phyloP scores from a whole-genome alignment of 2,888 invertebrate genomes.

The Pollenia griseotomentosa region DNA sequence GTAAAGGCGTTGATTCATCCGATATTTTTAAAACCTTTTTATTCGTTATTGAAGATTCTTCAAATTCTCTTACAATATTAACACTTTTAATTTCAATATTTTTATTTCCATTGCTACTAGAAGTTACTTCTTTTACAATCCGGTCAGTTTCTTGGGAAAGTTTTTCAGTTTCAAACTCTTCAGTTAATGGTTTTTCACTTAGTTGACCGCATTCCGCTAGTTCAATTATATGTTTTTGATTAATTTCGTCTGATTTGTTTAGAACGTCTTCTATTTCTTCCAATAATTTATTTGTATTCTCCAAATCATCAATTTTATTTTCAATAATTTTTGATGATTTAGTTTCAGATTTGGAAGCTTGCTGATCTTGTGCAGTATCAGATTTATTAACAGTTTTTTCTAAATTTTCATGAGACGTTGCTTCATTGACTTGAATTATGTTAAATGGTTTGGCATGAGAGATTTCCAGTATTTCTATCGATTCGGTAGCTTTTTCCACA shows the following conservation, averaged over 20 bases:
- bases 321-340: neutral
- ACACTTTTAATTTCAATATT: neutral
- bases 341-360: neutral
- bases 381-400: neutral
- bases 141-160: constrained; percentile 15
- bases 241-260: constrained; percentile 76
- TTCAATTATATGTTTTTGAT: constrained; percentile 66
- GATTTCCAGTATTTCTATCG: no score
- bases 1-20: no score
- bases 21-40: no score
- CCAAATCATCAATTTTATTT: constrained; percentile 31
- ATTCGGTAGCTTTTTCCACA: neutral
- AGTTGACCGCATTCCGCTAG: constrained; percentile 2
- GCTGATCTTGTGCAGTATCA: neutral
- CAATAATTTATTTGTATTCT: constrained; percentile 67
- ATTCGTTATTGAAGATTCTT: neutral
- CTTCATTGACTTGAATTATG: neutral
- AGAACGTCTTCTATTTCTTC: constrained; percentile 76
- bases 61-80: neutral
- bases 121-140: neutral
- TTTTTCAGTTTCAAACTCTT: constrained; percentile 59
- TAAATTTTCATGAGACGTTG: neutral
- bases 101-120: neutral
- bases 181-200: constrained; percentile 48
- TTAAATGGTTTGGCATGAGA: no score